Conservation (phyloP, 2,113 vertebrate species). For the Colistium nudipinnis region DNA sequence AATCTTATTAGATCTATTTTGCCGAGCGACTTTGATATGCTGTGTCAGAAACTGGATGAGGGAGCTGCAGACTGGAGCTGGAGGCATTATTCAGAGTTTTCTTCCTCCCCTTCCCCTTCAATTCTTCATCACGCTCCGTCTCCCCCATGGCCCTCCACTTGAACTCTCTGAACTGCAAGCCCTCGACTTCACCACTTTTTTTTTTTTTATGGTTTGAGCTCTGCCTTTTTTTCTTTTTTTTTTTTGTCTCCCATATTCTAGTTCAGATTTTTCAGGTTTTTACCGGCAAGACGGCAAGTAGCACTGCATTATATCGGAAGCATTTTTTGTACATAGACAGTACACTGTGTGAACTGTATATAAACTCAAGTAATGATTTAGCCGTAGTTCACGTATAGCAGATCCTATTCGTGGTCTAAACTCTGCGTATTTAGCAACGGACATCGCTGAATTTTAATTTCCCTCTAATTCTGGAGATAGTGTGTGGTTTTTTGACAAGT, state of each 20-base stretch:
- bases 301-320: neutral
- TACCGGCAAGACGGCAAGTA: neutral
- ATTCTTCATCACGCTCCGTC: constrained; percentile 49
- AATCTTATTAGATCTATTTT: constrained; percentile 6
- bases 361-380: constrained; percentile 8
- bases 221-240: too few species aligned
- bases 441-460: neutral
- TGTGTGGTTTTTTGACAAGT: neutral
- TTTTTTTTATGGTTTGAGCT: too few species aligned
- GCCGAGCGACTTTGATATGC: constrained; percentile 36
- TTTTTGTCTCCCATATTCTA: constrained; percentile 24
- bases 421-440: neutral
- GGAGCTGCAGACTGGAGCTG: constrained; percentile 14
- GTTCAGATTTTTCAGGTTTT: neutral
- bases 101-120: constrained; percentile 19
- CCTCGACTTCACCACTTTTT: too few species aligned
- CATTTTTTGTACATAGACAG: constrained; percentile 15
- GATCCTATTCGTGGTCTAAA: neutral
- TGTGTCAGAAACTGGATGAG: constrained; percentile 8
- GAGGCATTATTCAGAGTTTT: constrained; percentile 11
- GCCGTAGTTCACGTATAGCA: constrained; percentile 8
- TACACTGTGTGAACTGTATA: neutral
- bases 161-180: constrained; percentile 61
- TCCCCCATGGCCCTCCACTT: constrained; percentile 47
- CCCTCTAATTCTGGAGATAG: neutral